Evolutionary conservation across 2,888 invertebrate genomes (phyloP).

Genomic region (Sipha maydis): DNA sequence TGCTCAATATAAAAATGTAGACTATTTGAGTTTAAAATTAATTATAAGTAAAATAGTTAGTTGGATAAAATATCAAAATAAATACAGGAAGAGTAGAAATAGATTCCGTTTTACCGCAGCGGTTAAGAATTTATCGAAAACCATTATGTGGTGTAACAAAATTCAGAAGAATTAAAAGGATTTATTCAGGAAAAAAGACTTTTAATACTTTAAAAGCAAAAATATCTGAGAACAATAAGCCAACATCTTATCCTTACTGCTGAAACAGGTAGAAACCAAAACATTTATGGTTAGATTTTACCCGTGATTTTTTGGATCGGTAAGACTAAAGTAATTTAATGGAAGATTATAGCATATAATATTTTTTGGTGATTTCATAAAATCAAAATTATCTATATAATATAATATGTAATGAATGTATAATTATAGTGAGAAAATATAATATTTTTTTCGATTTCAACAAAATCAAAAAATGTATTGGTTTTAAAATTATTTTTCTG

Average conservation of each 20-base stretch:
- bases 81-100: too few species aligned
- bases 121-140: too few species aligned
- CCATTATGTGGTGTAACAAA: too few species aligned
- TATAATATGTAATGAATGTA: too few species aligned
- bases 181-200: not conserved
- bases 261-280: not conserved
- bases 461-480: not conserved
- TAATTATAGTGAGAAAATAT: too few species aligned
- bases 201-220: constrained; percentile 4
- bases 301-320: not conserved
- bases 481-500: not conserved
- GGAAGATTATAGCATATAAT: not conserved
- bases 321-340: not conserved
- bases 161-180: not conserved
- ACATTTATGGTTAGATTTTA: constrained; percentile 5
- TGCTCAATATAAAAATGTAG: too few species aligned
- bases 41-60: too few species aligned
- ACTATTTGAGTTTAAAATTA: too few species aligned
- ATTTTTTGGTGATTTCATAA: too few species aligned
- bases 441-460: not conserved
- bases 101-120: too few species aligned
- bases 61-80: too few species aligned
- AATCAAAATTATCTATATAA: too few species aligned
- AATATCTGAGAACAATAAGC: not conserved
- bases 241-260: not conserved